Evolutionary conservation across 2,888 invertebrate genomes (phyloP).

Genomic region (Diarsia mendica): DNA sequence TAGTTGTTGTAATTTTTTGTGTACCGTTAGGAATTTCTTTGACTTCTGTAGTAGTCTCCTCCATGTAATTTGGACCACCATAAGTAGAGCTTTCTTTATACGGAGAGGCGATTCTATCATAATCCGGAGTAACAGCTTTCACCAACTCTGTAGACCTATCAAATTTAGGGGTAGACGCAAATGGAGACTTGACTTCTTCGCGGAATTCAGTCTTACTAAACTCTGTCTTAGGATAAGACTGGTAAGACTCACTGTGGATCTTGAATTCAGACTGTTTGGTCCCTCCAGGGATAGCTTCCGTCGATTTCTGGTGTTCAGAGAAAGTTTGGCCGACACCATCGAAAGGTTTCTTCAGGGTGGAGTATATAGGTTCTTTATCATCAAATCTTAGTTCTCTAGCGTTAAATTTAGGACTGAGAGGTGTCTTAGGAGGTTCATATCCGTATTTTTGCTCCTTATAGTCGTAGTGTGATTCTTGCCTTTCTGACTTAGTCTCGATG

Average conservation of each 20-base stretch:
- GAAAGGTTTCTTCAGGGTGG: conserved; percentile 82
- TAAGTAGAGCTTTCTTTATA: conserved; percentile 82
- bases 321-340: conserved; percentile 86
- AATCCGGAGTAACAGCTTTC: conserved; percentile 84
- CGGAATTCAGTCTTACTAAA: conserved; percentile 79
- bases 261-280: conserved; percentile 84
- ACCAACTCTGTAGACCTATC: conserved; percentile 82
- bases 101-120: conserved; percentile 84
- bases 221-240: conserved; percentile 84
- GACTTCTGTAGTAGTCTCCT: conserved; percentile 88
- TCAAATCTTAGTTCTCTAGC: conserved; percentile 87
- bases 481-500: conserved; percentile 80
- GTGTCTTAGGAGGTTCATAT: conserved; percentile 83
- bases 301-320: conserved; percentile 84
- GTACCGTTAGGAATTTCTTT: conserved; percentile 90
- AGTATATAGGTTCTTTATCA: conserved; percentile 85
- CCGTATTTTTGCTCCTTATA: conserved; percentile 80
- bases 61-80: conserved; percentile 86
- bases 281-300: conserved; percentile 86
- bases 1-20: conserved; percentile 90
- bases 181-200: conserved; percentile 84
- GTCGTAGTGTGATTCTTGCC: conserved; percentile 78
- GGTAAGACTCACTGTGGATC: conserved; percentile 84
- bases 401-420: conserved; percentile 88
- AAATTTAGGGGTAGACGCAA: conserved; percentile 84